Percentiles rank a stretch among this genome's conserved stretches.
These are phyloP conservation scores for Mycalesis mineus DNA, from an alignment of 2,888 invertebrate genomes.

Conservation along the genomic window DNA sequence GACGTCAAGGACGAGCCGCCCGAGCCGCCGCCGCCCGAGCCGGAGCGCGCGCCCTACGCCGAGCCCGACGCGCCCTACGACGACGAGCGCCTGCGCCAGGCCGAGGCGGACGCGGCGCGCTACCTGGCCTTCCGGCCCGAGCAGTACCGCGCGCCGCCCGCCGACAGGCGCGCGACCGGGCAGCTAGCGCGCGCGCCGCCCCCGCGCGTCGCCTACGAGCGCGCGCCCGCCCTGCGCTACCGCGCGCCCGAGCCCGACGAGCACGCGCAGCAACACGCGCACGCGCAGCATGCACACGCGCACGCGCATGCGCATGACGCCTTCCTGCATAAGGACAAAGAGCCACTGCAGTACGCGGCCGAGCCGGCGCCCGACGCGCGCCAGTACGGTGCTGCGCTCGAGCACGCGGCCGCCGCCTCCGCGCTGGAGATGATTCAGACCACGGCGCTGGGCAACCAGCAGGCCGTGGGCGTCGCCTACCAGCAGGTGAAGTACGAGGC, in stretches of 20 bases:
- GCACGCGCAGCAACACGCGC: constrained; percentile 30
- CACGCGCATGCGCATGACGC: constrained; percentile 54
- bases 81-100: constrained; percentile 57
- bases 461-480: constrained; percentile 62
- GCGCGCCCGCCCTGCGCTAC: constrained; percentile 55
- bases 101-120: constrained; percentile 59
- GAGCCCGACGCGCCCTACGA: constrained; percentile 42
- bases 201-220: constrained; percentile 41
- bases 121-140: constrained; percentile 66
- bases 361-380: constrained; percentile 20
- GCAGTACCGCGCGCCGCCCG: constrained; percentile 50
- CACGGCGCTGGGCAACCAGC: constrained; percentile 58
- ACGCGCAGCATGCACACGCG: constrained; percentile 42
- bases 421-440: constrained; percentile 66
- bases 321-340: constrained; percentile 54
- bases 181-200: constrained; percentile 39
- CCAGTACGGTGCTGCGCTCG: constrained; percentile 47
- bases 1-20: constrained; percentile 66
- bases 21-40: constrained; percentile 46
- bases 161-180: constrained; percentile 33
- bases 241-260: constrained; percentile 45
- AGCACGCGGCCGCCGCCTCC: constrained; percentile 45
- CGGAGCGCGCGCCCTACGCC: constrained; percentile 28
- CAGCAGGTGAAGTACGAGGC: constrained; percentile 70
- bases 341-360: constrained; percentile 38